Conservation (phyloP, 2,113 vertebrate species). For the Hippocampus guttulatus region DNA sequence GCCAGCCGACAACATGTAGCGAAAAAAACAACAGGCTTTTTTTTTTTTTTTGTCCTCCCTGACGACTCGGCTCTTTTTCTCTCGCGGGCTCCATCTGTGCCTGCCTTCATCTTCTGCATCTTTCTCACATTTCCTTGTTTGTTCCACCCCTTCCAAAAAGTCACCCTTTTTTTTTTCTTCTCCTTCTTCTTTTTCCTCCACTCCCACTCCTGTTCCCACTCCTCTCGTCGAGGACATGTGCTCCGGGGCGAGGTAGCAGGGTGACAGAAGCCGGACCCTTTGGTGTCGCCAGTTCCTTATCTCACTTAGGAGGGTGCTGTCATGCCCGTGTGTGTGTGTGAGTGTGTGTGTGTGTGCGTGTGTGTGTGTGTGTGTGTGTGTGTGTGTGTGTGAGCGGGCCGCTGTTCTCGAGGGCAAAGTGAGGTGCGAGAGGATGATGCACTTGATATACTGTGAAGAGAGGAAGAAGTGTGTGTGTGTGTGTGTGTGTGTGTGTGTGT, state of each 20-base stretch:
- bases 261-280: constrained; percentile 68
- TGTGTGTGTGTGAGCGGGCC: constrained; percentile 36
- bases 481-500: constrained; percentile 17
- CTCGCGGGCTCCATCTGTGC: constrained; percentile 62
- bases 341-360: too few species aligned
- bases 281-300: constrained; percentile 64
- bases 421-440: constrained; percentile 72
- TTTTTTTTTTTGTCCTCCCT: not conserved
- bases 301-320: constrained; percentile 61
- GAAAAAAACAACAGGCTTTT: constrained; percentile 43
- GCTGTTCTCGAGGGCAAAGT: constrained; percentile 67
- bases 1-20: constrained; percentile 57
- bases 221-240: constrained; percentile 57
- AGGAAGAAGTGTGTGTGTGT: constrained; percentile 38
- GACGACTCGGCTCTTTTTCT: constrained; percentile 32
- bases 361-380: constrained; percentile 17
- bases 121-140: constrained; percentile 44
- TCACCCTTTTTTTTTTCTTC: constrained; percentile 8
- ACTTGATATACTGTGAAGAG: constrained; percentile 71
- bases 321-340: constrained; percentile 23
- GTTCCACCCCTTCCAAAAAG: constrained; percentile 40
- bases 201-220: constrained; percentile 59
- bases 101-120: constrained; percentile 46
- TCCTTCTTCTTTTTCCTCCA: constrained; percentile 22
- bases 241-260: constrained; percentile 58